phyloP scores from a whole-genome alignment of 2,888 invertebrate genomes.

The Trissolcus brochymenae region DNA sequence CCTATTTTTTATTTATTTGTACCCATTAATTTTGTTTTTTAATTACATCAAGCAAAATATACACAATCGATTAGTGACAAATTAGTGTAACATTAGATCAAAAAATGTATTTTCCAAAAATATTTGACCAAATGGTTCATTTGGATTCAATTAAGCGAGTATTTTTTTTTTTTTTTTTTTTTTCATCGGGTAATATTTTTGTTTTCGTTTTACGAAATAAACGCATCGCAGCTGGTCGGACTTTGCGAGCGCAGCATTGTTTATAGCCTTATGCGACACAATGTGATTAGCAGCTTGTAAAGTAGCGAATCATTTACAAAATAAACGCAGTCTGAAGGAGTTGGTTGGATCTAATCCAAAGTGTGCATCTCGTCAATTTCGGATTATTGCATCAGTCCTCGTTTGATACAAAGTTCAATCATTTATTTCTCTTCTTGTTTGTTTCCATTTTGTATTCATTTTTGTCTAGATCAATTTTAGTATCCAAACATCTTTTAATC shows the following conservation, averaged over 20 bases:
- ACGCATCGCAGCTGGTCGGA: not conserved
- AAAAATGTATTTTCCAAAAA: too few species aligned
- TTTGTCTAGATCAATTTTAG: too few species aligned
- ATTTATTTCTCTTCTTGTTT: not conserved
- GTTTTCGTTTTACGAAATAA: not conserved
- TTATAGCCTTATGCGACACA: conserved; percentile 32
- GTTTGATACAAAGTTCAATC: not conserved
- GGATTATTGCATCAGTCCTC: conserved; percentile 8
- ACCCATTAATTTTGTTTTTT: too few species aligned
- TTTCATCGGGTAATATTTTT: not conserved
- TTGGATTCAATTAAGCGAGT: too few species aligned
- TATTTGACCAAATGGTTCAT: too few species aligned
- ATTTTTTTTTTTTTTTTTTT: not conserved
- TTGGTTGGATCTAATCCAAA: conserved; percentile 40
- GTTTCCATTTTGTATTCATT: too few species aligned
- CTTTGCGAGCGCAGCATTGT: not conserved
- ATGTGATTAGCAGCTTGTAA: conserved; percentile 46
- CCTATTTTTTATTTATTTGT: too few species aligned
- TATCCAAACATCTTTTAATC: too few species aligned
- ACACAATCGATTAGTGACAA: too few species aligned
- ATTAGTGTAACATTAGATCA: too few species aligned
- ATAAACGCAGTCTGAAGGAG: conserved; percentile 36
- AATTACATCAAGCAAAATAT: too few species aligned
- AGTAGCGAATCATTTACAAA: conserved; percentile 46
- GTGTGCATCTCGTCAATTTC: conserved; percentile 30